These are phyloP conservation scores for Nomada lathburiana DNA, from an alignment of 2,888 invertebrate species.

Conservation along the genomic window DNA sequence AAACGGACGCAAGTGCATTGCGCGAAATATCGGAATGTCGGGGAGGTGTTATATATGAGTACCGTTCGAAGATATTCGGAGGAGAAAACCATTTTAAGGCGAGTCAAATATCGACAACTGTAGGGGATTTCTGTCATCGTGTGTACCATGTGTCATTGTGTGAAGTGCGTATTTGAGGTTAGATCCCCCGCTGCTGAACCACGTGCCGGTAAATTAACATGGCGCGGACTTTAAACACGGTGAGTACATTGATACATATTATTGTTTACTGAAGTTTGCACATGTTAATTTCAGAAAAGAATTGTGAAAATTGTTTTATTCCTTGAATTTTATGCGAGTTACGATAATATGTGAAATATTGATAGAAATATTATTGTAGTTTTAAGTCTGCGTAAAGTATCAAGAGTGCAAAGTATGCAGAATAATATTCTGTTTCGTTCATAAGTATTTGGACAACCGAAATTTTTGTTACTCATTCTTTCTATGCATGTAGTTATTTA, in stretches of 20 bases:
- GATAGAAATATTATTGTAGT: no score
- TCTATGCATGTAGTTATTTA: no score
- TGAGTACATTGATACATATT: constrained; percentile 30
- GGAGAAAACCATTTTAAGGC: constrained; percentile 8
- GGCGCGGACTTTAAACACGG: constrained; percentile 46
- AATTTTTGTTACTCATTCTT: no score
- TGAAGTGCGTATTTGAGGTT: constrained; percentile 45
- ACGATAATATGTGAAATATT: no score
- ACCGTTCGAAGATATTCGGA: constrained; percentile 24
- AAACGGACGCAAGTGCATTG: background rate
- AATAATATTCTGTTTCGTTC: no score
- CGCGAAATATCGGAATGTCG: background rate
- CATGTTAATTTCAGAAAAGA: background rate
- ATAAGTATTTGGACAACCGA: no score
- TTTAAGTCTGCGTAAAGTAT: no score
- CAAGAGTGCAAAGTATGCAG: no score
- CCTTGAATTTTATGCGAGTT: no score
- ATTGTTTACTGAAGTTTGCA: background rate
- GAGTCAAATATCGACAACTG: background rate
- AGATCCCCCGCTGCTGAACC: constrained; percentile 31
- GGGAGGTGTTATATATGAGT: background rate
- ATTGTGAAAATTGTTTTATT: background rate
- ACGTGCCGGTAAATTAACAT: constrained; percentile 22
- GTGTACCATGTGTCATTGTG: constrained; percentile 25
- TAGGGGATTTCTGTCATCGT: constrained; percentile 5